A percentile compares a stretch with the other conserved stretches of the same genome.
Evolutionary conservation across 1,140 invertebrate species (phyloP).

Genomic region (Tetramorium parvispinum): DNA sequence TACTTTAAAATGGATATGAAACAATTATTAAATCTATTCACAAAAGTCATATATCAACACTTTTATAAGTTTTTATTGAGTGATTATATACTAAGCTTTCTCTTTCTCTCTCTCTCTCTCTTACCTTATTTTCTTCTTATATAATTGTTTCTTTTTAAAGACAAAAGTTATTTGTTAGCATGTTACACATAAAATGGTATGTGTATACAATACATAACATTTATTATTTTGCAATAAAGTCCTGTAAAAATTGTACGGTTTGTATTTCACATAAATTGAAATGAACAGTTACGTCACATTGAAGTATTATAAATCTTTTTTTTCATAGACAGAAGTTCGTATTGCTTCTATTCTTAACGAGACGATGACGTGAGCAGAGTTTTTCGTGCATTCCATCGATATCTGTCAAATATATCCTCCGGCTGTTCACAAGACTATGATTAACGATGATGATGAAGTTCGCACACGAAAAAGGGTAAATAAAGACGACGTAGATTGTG

Average conservation of each 20-base stretch:
- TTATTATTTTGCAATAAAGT: neutral
- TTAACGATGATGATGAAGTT: slow-evolving; percentile 35
- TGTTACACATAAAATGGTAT: too few relatives aligned
- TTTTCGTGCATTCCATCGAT: slow-evolving; percentile 40
- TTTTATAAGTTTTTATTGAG: neutral
- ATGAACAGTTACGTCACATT: neutral
- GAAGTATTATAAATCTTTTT: neutral
- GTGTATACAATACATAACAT: neutral
- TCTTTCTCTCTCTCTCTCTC: too few relatives aligned
- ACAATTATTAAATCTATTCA: neutral
- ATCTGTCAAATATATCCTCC: neutral
- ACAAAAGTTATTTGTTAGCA: neutral
- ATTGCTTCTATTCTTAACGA: neutral
- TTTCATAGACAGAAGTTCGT: neutral
- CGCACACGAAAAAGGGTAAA: neutral
- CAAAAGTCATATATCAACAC: neutral
- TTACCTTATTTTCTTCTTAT: neutral
- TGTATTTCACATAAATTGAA: neutral
- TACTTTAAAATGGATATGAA: neutral
- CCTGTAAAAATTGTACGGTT: neutral
- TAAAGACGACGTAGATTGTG: neutral
- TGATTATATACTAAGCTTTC: neutral
- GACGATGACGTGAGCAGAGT: neutral
- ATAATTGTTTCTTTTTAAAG: neutral
- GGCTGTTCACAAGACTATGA: slow-evolving; percentile 26